Evolutionary conservation across 2,888 invertebrate species (phyloP).

Genomic region (Eilema depressum): DNA sequence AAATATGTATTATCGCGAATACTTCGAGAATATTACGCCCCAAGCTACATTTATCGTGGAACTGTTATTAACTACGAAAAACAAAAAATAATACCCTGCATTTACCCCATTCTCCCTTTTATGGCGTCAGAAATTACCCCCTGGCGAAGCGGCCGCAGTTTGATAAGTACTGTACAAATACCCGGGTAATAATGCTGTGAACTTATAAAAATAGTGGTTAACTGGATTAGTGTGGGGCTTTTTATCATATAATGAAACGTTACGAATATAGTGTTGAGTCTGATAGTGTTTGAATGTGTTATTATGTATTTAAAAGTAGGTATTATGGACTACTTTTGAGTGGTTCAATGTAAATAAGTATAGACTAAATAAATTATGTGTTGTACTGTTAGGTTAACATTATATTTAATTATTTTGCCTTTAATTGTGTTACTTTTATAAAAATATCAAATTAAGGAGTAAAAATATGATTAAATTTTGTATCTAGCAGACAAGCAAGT

Average conservation of each 20-base stretch:
- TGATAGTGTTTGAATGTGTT: neutral
- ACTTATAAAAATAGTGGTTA: slow-evolving; percentile 35
- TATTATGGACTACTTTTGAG: neutral
- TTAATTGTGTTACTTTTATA: no score
- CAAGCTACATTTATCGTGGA: slow-evolving; percentile 21
- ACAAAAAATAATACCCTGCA: slow-evolving; percentile 40
- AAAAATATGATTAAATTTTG: no score
- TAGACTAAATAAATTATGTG: neutral
- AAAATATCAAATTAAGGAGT: no score
- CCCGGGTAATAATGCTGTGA: slow-evolving; percentile 42
- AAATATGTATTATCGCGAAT: slow-evolving; percentile 11
- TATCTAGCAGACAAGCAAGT: no score
- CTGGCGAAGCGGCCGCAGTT: slow-evolving; percentile 26
- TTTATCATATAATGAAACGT: slow-evolving; percentile 15
- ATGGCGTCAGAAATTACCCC: slow-evolving; percentile 27
- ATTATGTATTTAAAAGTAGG: neutral
- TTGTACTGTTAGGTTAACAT: neutral
- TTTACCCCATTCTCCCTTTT: slow-evolving; percentile 24
- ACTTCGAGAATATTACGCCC: slow-evolving; percentile 23
- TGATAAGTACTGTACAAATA: slow-evolving; percentile 46
- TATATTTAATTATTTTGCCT: no score
- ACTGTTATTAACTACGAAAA: slow-evolving; percentile 47
- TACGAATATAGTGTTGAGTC: slow-evolving; percentile 2
- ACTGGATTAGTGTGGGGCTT: slow-evolving; percentile 37
- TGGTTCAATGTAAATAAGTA: neutral